phyloP scores from a whole-genome alignment of 1,140 invertebrate species.

The Planococcus citri region DNA sequence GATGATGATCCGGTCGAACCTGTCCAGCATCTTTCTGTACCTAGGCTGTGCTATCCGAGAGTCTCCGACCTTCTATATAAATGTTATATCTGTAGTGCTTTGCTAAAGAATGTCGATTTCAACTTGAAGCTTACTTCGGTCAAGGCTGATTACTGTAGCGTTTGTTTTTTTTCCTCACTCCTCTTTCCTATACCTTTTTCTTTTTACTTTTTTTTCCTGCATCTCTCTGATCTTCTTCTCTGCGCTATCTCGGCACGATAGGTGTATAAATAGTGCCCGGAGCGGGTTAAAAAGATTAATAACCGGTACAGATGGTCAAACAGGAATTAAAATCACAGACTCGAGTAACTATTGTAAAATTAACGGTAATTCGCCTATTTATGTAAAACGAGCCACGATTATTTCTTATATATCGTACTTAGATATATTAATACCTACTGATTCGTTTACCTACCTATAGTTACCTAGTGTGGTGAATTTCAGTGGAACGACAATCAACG shows the following conservation, averaged over 20 bases:
- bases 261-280: background rate
- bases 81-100: slow-evolving; percentile 1
- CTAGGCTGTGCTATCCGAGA: too few species aligned
- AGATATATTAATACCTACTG: too few species aligned
- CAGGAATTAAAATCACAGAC: background rate
- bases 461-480: too few species aligned
- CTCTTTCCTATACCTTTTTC: too few species aligned
- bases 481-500: too few species aligned
- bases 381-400: background rate
- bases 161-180: background rate
- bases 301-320: background rate
- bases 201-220: background rate
- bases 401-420: too few species aligned
- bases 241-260: background rate
- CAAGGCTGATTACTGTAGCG: background rate
- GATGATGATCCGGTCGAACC: slow-evolving; percentile 5
- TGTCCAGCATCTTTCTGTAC: background rate
- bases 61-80: background rate
- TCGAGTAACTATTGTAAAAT: background rate
- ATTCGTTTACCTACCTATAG: too few species aligned
- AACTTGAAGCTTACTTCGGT: slow-evolving; percentile 2
- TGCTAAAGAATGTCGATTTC: slow-evolving; percentile 3
- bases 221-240: background rate
- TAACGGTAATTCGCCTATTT: background rate
- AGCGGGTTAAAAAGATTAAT: background rate